Evolutionary conservation across 2,113 vertebrate species (phyloP), one percentile per base, ranked within the genome.

Genomic region (Dasyprocta punctata): DNA sequence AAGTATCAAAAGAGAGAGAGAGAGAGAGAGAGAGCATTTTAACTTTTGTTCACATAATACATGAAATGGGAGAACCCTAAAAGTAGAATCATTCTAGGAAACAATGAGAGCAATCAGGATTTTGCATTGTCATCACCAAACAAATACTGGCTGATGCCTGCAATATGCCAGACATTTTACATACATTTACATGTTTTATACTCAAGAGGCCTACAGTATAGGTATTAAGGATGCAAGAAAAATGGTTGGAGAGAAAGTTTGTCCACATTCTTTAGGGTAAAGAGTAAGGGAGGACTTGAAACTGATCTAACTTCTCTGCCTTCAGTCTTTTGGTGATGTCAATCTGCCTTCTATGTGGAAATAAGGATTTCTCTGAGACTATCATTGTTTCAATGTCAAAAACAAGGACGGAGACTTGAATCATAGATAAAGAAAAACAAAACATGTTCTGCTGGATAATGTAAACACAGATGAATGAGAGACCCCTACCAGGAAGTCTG

Each of bases 101-200:
- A 91, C 71, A 92, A 89, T 90, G 65, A 71, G 3, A 91, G 47
- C n/a, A 91, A 67, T 67, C 69, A 52, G 92, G 78, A 88, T 73
- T 92, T 90, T 58, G 26, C 3, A 83, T 84, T 47, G 82, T 75
- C 63, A 80, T 85, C 9, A 36, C 88, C 82, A 94, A 92, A 92
- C 14, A 88, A 41, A 88, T 71, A 85, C 80, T 65, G 75, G 20
- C 19, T 49, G 11, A 28, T 87, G 14, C 54, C 77, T 95, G 16
- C 13, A 78, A 73, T 26, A 73, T 54, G 33, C 44, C 33, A 38
- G 28, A 36, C 8, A 38, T 65, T 93, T 96, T 88, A 69, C 3
- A 69, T 30, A 92, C 44, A 90, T 54, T 82, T 86, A 61, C 22
- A 58, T 63, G 20, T 89, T 61, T 95, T 61, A 87, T 90, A 5